Evolutionary conservation across 2,113 vertebrate species (phyloP), one percentile per base, ranked within the genome.

Genomic region (Corvus cornix): DNA sequence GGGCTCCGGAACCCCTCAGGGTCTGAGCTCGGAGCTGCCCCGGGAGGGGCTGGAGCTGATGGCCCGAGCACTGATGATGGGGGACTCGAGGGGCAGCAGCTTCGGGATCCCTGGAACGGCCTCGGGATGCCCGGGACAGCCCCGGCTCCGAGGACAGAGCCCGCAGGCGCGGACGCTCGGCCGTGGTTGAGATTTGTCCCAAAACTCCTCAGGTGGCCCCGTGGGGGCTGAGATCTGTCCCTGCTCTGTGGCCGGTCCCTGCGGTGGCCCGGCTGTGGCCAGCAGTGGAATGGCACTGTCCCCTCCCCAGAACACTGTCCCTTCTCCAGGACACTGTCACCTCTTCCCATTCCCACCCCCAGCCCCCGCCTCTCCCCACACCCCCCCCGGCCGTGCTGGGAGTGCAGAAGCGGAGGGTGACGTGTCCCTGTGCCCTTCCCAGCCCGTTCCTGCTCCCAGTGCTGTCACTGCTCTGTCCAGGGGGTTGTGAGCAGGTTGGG

Each of bases 331-430:
- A 16, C 6, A 4, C 51, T 52, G 20, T 20, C 43, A 10, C 35
- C 35, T 39, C 20, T 35, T 30, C 56, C 16, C 27, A 9, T 43
- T 58, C 19, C 48, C 35, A 7, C 16, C 15, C 31, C n/a, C 46
- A 33, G 30, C 23, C 56, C 43, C 27, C 8, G 5, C 16, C 16
- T 52, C 33, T 46, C 44, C 39, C 9, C 5, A 1, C 18, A 8
- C 7, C 0, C 16, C 66, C 66, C 37, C 30, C 2, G 9, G 28
- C 46, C 4, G 0, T 4, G n/a, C 12, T 8, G 66, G 7, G 5
- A 13, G 16, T 18, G 60, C 60, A 31, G 67, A 22, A 52, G 33
- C 37, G 11, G 60, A 64, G 16, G 44, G 82, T 31, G 59, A 7
- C 0, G 0, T 19, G 43, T 68, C 37, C 44, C 2, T 9, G 28